Percentiles rank a stretch among this genome's conserved stretches.
phyloP scores from a whole-genome alignment of 1,140 invertebrate species.

The Nomia melanderi region DNA sequence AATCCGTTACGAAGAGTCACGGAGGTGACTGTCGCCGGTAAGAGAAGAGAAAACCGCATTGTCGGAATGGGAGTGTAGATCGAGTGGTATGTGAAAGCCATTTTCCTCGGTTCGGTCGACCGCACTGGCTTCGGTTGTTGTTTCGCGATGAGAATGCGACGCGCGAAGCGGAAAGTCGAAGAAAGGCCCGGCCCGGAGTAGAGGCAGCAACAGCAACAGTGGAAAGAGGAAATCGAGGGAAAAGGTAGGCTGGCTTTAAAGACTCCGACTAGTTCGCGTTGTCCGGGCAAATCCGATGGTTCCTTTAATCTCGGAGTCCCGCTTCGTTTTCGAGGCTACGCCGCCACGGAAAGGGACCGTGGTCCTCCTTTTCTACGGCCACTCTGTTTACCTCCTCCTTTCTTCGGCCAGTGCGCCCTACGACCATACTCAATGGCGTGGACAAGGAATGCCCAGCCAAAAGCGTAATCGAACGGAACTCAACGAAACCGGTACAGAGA shows the following conservation, averaged over 20 bases:
- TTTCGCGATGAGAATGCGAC: constrained; percentile 8
- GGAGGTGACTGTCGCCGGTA: neutral
- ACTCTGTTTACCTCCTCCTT: neutral
- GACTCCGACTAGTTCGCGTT: constrained; percentile 37
- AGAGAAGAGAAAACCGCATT: neutral
- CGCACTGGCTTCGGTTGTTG: constrained; percentile 22
- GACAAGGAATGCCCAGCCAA: constrained; percentile 18
- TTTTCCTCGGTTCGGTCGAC: constrained; percentile 2
- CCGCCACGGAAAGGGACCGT: neutral
- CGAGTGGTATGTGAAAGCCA: constrained; percentile 8
- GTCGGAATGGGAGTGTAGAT: constrained; percentile 9
- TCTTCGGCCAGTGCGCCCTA: no score
- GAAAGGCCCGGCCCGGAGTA: no score
- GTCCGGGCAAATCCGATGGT: constrained; percentile 46
- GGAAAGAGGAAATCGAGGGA: constrained; percentile 16
- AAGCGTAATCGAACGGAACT: constrained; percentile 27
- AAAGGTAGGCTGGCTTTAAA: constrained; percentile 11
- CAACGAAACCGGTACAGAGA: constrained; percentile 34
- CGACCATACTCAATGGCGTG: constrained; percentile 15
- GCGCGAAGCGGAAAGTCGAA: neutral
- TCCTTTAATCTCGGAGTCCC: constrained; percentile 63
- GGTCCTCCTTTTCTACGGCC: neutral
- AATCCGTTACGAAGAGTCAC: neutral
- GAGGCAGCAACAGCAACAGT: neutral
- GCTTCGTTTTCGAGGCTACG: constrained; percentile 47